phyloP scores from a whole-genome alignment of 2,888 invertebrate genomes.

The Agrotis exclamationis region DNA sequence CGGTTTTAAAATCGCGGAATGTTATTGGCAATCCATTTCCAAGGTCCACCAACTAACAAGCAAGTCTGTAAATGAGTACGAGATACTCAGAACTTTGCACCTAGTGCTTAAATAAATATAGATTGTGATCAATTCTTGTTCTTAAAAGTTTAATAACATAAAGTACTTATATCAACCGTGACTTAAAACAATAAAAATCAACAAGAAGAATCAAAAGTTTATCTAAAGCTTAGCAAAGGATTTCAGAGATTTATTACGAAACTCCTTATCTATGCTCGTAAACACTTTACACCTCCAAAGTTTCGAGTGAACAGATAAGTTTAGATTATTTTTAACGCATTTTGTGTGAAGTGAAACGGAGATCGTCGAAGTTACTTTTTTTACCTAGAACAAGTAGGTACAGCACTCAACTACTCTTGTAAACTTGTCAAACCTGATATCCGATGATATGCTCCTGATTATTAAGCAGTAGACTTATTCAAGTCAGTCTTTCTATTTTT shows the following conservation, averaged over 20 bases:
- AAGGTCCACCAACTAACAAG: constrained; percentile 31
- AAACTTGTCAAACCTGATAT: constrained; percentile 57
- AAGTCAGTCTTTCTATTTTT: constrained; percentile 43
- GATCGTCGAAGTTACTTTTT: constrained; percentile 38
- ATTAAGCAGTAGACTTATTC: constrained; percentile 52
- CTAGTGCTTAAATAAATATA: not conserved
- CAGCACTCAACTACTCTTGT: constrained; percentile 49
- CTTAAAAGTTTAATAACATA: not conserved
- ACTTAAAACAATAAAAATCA: constrained; percentile 47
- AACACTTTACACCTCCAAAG: constrained; percentile 72
- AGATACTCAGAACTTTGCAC: constrained; percentile 10
- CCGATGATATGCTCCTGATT: constrained; percentile 60
- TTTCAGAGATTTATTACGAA: constrained; percentile 62
- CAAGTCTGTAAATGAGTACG: constrained; percentile 31
- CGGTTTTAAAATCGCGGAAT: constrained; percentile 34
- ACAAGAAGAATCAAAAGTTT: constrained; percentile 53
- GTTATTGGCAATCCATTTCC: constrained; percentile 35
- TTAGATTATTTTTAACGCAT: constrained; percentile 67
- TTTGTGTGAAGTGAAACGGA: constrained; percentile 68
- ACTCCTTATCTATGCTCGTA: constrained; percentile 66
- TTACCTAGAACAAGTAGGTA: constrained; percentile 62
- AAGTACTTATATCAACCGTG: constrained; percentile 24
- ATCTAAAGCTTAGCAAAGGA: constrained; percentile 46
- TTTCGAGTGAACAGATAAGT: constrained; percentile 73
- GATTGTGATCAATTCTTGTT: not conserved